Percentiles rank a stretch among this genome's conserved stretches.
Conservation (phyloP, 1,140 invertebrate genomes). For the Drosophila leontia region DNA sequence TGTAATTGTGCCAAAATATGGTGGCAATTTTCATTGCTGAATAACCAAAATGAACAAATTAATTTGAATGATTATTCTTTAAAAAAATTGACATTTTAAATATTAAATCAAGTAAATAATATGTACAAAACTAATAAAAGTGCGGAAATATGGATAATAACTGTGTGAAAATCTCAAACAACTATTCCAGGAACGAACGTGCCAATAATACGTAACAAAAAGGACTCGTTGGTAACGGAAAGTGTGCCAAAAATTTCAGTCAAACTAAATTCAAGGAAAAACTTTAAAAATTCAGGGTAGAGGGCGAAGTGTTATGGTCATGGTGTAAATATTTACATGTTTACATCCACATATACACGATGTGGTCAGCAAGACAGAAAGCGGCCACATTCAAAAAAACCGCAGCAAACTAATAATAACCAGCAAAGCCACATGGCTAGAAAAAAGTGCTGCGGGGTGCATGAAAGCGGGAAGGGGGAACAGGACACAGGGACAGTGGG, state of each 20-base stretch:
- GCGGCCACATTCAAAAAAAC: conserved; percentile 61
- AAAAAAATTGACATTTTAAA: conserved; percentile 14
- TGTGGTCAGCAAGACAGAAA: conserved; percentile 67
- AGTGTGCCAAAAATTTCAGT: conserved; percentile 38
- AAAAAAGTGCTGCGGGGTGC: conserved; percentile 10
- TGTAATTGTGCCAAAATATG: not conserved
- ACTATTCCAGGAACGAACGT: conserved; percentile 1
- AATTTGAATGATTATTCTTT: not conserved
- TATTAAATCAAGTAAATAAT: conserved; percentile 19
- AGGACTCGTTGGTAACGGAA: conserved; percentile 16
- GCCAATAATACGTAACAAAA: conserved; percentile 17
- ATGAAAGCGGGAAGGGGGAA: not conserved
- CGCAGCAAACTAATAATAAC: conserved; percentile 79
- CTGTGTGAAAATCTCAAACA: not conserved
- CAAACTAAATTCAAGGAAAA: conserved; percentile 12
- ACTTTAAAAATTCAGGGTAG: conserved; percentile 44
- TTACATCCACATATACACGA: conserved; percentile 33
- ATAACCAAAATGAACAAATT: not conserved
- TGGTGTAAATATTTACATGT: conserved; percentile 66
- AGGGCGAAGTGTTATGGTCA: conserved; percentile 33
- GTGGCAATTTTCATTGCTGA: not conserved
- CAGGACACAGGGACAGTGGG: conserved; percentile 7
- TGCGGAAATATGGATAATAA: conserved; percentile 3
- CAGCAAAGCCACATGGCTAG: conserved; percentile 65
- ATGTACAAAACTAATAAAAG: not conserved